Base-by-base conservation (phyloP, 1,140 invertebrate genomes). In the Olivierus martensii region DNA sequence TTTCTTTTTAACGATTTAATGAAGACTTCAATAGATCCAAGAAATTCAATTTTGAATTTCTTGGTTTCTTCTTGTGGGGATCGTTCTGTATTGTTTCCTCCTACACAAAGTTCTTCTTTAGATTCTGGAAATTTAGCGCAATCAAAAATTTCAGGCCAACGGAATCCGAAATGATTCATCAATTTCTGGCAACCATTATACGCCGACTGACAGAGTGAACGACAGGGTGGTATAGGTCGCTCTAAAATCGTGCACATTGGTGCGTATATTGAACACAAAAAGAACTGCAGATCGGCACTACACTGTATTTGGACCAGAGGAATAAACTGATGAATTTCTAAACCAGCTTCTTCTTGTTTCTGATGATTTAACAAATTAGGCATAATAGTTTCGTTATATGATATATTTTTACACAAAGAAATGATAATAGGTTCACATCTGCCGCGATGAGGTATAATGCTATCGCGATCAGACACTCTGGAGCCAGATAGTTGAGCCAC, bases 351-450 rank as follows among this genome's bases (percentile, higher is more conserved):
- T 61, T 94, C 87, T 70, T 98, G 91, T 60, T 83, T 91, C 47
- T 82, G 79, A 62, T 98, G 93, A 49, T 86, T 82, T 57, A 96
- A 72, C 34, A 95, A 64, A 71, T 96, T 98, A 6, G 92, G 93
- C 80, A 94, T 90, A 51, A 94, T 93, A 0, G 93, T 98, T 69
- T 83, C 75, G 68, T 97, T 98, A 69, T 98, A 98, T 38, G 77
- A 78, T 50, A 97, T 84, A 63, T 93, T 83, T 68, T 81, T 81
- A 71, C 94, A 98, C 60, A 95, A 77, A 14, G 83, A 83, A 55
- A 96, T 88, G 3, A 81, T 89, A 55, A 97, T 93, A 2, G 82
- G 81, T 67, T 96, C 88, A 72, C 92, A 96, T 65, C 82, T 81
- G 61, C 82, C 81, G 66, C 91, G 84, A 58, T 78, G 22, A 10